A percentile compares a stretch with the other conserved stretches of the same genome.
Conservation (phyloP, 2,888 invertebrate species). For the Lagria hirta region DNA sequence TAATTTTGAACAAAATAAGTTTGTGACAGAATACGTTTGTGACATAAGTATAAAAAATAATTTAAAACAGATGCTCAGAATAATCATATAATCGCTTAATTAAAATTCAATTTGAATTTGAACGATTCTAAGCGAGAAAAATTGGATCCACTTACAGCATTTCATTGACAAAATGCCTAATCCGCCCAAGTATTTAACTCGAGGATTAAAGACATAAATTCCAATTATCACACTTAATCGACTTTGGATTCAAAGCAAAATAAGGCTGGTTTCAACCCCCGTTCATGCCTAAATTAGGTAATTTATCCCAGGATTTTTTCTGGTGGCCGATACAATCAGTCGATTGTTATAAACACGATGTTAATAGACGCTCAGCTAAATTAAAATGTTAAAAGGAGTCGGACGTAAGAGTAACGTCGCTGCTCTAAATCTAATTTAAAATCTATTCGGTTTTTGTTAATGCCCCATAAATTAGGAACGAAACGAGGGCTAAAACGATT, state of each 20-base stretch:
- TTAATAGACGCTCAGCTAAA: conserved; percentile 28
- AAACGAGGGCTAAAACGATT: conserved; percentile 31
- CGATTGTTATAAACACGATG: conserved; percentile 25
- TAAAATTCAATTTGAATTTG: too few species aligned
- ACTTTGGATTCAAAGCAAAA: conserved; percentile 4
- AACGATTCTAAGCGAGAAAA: too few species aligned
- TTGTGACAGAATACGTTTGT: too few species aligned
- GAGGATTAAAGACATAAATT: conserved; percentile 24
- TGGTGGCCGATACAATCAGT: conserved; percentile 12
- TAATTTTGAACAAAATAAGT: too few species aligned
- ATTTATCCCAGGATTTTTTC: conserved; percentile 18
- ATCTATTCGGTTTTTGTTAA: conserved; percentile 27
- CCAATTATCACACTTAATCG: conserved; percentile 17
- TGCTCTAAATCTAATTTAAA: conserved; percentile 30
- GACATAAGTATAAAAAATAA: too few species aligned
- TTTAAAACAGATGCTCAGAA: too few species aligned
- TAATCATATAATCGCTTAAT: too few species aligned
- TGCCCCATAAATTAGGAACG: conserved; percentile 30
- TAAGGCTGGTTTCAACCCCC: too few species aligned
- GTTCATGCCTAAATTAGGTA: conserved; percentile 19
- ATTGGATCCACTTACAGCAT: too few species aligned
- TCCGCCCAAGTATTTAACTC: too few species aligned
- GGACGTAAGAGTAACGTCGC: too few species aligned
- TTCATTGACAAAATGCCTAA: conserved; percentile 12
- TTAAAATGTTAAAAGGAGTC: conserved; percentile 31